Evolutionary conservation across 1,140 invertebrate genomes (phyloP), one percentile per base, ranked within the genome.

Genomic region (Brachystomella parvula): DNA sequence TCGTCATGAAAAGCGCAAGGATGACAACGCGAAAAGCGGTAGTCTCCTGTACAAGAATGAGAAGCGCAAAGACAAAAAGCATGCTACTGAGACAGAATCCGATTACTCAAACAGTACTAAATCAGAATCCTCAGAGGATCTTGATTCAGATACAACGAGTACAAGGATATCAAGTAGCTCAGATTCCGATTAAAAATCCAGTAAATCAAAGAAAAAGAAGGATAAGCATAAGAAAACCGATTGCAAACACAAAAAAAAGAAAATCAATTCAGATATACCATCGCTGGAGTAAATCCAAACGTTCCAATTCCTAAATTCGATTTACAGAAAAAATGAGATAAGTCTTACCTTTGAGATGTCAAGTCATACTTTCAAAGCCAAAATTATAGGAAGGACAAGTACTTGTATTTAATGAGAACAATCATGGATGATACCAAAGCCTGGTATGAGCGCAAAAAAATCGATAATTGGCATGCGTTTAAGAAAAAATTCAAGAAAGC

Each of bases 291-390:
- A 3, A 59, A 59, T 30, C 57, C 57, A 29, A 59, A 59, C 26
- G 30, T 59, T 30, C 19, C 19, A 28, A 31, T 59, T 59, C 57
- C 57, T 9, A 12, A 29, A 15, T 59, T 9, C 30, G 57, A 28
- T 30, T 26, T 17, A 3, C 12, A 9, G 9, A 12, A 26, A 30
- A 3, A 21, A 12, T 28, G 2, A 28, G 57, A 21, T 15, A 21
- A 28, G 9, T 24, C 57, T 28, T 59, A 59, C 30, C 30, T 59
- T 9, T 6, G 19, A 12, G 57, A 59, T 30, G 21, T 59, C 26
- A 29, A 29, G 26, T 6, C 19, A 28, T 59, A 59, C 21, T 59
- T 59, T 31, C 3, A 59, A 59, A 59, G 57, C 30, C 57, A 59
- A 59, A 24, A 59, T 30, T 59, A 59, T 31, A 15, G 30, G 6